phyloP scores from a whole-genome alignment of 2,113 vertebrate species.

The Heloderma charlesbogerti region DNA sequence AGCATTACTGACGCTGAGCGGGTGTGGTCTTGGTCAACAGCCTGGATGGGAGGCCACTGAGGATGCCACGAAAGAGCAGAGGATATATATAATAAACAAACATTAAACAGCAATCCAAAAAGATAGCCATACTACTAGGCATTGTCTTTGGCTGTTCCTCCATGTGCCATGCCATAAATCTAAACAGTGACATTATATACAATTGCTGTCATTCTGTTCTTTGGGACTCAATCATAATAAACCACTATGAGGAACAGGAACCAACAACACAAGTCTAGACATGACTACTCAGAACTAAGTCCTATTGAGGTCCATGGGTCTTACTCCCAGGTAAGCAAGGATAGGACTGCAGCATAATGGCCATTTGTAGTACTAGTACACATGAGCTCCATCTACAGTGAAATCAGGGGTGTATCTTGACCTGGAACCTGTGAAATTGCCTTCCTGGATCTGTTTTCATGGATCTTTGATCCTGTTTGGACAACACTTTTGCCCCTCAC shows the following conservation, averaged over 20 bases:
- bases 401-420: neutral
- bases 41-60: neutral
- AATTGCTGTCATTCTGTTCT: neutral
- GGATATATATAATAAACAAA: neutral
- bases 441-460: neutral
- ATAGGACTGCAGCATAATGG: neutral
- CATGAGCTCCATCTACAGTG: neutral
- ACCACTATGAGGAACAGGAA: neutral
- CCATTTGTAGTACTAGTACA: neutral
- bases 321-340: neutral
- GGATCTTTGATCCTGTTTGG: neutral
- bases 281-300: neutral
- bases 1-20: neutral
- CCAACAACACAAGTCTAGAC: neutral
- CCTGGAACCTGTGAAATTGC: neutral
- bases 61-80: neutral
- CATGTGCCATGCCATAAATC: neutral
- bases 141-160: neutral
- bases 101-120: neutral
- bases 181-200: neutral
- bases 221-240: neutral
- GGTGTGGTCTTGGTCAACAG: neutral
- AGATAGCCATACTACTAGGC: constrained; percentile 5
- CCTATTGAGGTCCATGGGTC: neutral
- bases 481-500: neutral